Percentiles rank a stretch among this genome's conserved stretches.
phyloP scores from a whole-genome alignment of 1,140 invertebrate genomes.

The Andricus grossulariae region DNA sequence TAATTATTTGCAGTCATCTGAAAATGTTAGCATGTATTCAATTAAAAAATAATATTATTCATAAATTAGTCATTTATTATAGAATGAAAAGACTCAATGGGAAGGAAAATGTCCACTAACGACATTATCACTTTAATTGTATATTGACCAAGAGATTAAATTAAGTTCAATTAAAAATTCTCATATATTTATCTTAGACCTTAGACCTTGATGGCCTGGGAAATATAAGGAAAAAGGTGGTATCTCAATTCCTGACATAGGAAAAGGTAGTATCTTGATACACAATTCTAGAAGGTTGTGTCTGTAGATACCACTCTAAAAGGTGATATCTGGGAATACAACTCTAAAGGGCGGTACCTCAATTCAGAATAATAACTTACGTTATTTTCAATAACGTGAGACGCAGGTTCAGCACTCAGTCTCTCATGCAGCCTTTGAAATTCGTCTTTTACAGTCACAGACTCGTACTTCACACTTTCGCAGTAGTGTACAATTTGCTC shows the following conservation, averaged over 20 bases:
- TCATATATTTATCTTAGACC: too few relatives aligned
- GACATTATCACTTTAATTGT: too few relatives aligned
- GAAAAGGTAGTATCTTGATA: too few relatives aligned
- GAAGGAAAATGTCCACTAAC: too few relatives aligned
- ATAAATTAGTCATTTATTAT: too few relatives aligned
- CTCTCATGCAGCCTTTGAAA: conserved; percentile 64
- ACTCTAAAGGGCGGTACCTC: too few relatives aligned
- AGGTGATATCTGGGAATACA: too few relatives aligned
- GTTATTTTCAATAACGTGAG: conserved; percentile 58
- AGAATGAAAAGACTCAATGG: too few relatives aligned
- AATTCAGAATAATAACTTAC: conserved; percentile 45
- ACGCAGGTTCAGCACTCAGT: conserved; percentile 52
- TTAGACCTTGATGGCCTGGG: too few relatives aligned
- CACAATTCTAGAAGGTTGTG: too few relatives aligned
- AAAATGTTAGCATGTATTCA: not conserved
- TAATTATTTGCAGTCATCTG: conserved; percentile 51
- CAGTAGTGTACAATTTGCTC: conserved; percentile 69
- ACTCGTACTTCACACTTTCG: conserved; percentile 66
- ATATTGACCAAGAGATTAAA: too few relatives aligned
- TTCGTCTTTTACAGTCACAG: conserved; percentile 63
- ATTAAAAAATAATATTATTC: not conserved
- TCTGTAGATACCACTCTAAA: not conserved
- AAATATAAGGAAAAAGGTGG: not conserved
- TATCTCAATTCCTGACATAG: not conserved
- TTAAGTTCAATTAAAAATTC: too few relatives aligned